Conservation (phyloP, 1,140 invertebrate genomes). For the Vanessa tameamea region DNA sequence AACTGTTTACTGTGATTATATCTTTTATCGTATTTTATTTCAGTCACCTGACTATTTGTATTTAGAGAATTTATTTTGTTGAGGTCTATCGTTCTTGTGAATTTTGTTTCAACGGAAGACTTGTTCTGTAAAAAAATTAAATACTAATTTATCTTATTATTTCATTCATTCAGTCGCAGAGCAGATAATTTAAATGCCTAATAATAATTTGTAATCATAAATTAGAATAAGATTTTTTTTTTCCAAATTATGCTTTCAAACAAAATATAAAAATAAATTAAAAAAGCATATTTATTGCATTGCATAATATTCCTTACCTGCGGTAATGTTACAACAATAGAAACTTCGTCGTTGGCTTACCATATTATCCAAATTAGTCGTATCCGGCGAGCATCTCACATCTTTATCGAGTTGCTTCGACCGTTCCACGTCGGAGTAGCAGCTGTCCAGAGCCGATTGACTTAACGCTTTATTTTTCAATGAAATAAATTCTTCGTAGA, state of each 20-base stretch:
- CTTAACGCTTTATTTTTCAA: conserved; percentile 36
- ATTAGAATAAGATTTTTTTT: no score
- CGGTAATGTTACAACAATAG: not conserved
- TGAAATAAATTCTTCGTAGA: conserved; percentile 42
- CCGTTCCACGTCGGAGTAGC: not conserved
- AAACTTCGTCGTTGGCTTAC: conserved; percentile 43
- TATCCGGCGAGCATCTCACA: conserved; percentile 58
- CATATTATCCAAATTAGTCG: conserved; percentile 55
- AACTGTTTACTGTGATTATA: not conserved
- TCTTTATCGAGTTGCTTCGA: conserved; percentile 30
- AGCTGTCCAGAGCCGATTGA: not conserved
- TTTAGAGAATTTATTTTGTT: conserved; percentile 8
- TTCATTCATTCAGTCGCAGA: no score
- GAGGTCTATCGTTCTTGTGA: conserved; percentile 25
- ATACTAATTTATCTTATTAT: no score
- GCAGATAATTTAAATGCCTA: no score
- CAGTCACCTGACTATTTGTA: not conserved
- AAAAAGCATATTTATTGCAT: no score
- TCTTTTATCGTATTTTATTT: not conserved
- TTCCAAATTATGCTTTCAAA: no score
- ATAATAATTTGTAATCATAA: no score
- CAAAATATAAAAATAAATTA: no score
- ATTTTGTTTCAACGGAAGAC: conserved; percentile 7
- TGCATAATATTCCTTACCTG: no score
- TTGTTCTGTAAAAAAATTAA: conserved; percentile 20